Conservation (phyloP, 1,140 invertebrate genomes). For the Eriocheir sinensis region DNA sequence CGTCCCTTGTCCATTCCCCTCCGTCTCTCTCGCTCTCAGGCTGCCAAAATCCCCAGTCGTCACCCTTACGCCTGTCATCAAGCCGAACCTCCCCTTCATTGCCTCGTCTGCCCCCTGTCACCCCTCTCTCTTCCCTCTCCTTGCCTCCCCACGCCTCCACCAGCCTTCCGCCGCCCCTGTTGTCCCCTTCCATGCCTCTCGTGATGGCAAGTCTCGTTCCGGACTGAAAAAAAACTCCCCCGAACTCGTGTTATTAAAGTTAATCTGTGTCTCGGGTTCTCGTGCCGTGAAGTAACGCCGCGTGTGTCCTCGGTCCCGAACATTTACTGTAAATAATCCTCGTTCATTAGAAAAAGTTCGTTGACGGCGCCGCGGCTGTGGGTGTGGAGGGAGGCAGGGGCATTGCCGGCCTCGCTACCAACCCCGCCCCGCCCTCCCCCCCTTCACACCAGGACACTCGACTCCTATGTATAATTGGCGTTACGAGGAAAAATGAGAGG, state of each 20-base stretch:
- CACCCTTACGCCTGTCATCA: not conserved
- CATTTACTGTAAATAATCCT: not conserved
- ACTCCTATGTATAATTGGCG: not conserved
- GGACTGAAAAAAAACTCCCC: not conserved
- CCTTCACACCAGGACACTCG: not conserved
- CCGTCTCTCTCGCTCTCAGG: not conserved
- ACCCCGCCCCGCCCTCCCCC: not conserved
- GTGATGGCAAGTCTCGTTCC: not conserved
- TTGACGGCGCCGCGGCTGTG: not conserved
- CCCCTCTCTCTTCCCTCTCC: not conserved
- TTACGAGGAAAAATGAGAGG: slow-evolving; percentile 7
- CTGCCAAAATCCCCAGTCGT: not conserved
- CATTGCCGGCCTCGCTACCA: too few species aligned
- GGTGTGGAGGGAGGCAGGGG: not conserved
- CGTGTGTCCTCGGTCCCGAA: not conserved
- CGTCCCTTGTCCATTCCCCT: not conserved
- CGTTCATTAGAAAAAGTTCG: not conserved
- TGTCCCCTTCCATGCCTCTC: not conserved
- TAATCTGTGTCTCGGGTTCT: not conserved
- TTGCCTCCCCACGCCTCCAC: too few species aligned
- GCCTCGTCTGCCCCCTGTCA: not conserved
- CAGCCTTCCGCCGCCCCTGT: not conserved
- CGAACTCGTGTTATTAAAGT: not conserved
- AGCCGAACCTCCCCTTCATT: not conserved
- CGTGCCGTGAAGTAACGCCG: not conserved